Evolutionary conservation across 2,888 invertebrate genomes (phyloP), one percentile per base, ranked within the genome.

Genomic region (Limnephilus lunatus): DNA sequence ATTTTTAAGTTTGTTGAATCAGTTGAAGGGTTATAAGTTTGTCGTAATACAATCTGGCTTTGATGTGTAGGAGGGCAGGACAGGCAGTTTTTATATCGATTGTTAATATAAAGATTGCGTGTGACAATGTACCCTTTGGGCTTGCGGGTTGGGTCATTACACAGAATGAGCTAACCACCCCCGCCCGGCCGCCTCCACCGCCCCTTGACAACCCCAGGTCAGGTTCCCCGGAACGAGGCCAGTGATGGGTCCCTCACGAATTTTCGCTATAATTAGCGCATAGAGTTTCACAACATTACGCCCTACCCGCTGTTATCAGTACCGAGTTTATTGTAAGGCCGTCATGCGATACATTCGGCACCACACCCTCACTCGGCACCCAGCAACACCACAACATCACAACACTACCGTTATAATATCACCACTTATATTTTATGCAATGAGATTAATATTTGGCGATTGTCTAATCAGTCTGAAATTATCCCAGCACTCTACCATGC

Each of bases 191-290:
- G 9, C 19, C 85, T 48, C 25, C 19, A 30, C n/a, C 39, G 11
- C 83, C 25, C 85, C 32, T 19, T 14, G 85, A 39, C 68, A 68
- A 68, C 25, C 68, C n/a, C 85, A 35, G 85, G 48, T 53, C 88
- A 32, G 88, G 88, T 68, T 80, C 25, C 85, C 39, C 80, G 81
- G 80, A 35, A 89, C 80, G 88, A 31, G 68, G 88, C 30, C 87
- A 32, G 81, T 91, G 85, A 86, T 86, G 91, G 68, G 91, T 87
- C 86, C 91, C 87, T 87, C 85, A 53, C 88, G 88, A 91, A n/a
- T 91, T 80, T 91, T 80, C 90, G 53, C 90, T 81, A 92, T 90
- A 92, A 92, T 92, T 92, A 92, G 87, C 92, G 90, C 68, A 48
- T 87, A 85, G 87, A 68, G 92, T 90, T 92, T 90, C 90, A 85